Conservation (phyloP, 2,888 invertebrate genomes). For the Schizotus pectinicornis region DNA sequence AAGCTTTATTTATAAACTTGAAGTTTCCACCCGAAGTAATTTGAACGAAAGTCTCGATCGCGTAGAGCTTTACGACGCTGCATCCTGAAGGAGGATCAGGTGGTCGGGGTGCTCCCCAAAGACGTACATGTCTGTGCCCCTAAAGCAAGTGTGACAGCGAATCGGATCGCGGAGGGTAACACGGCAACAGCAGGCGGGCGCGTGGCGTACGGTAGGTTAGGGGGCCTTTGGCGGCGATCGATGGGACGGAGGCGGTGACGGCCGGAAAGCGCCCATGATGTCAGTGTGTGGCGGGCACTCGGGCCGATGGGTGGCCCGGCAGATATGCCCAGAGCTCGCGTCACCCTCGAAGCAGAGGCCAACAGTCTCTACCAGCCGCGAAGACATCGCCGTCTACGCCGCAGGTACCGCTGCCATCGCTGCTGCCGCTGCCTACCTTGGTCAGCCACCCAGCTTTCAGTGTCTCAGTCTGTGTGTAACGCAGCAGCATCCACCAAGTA, state of each 20-base stretch:
- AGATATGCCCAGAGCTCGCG: conserved; percentile 50
- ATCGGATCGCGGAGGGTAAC: neutral
- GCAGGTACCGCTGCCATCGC: conserved; percentile 38
- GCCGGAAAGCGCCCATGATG: conserved; percentile 31
- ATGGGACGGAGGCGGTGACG: conserved; percentile 34
- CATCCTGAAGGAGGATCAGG: no score
- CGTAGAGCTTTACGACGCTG: no score
- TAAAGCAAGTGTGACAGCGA: no score
- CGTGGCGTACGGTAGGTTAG: conserved; percentile 37
- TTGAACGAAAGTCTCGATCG: no score
- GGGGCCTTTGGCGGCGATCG: conserved; percentile 34
- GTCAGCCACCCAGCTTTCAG: conserved; percentile 25
- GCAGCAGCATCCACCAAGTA: conserved; percentile 23
- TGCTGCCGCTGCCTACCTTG: conserved; percentile 30
- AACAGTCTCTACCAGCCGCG: conserved; percentile 47
- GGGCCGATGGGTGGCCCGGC: conserved; percentile 51
- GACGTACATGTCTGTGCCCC: no score
- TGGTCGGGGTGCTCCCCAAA: no score
- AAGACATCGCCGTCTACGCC: conserved; percentile 43
- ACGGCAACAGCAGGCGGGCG: conserved; percentile 8
- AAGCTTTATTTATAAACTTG: no score
- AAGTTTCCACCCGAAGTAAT: no score
- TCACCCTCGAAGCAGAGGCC: conserved; percentile 46
- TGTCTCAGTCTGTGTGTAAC: conserved; percentile 21
- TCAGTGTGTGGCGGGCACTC: conserved; percentile 47